phyloP scores from a whole-genome alignment of 1,140 invertebrate species.

The Ptiloglossa arizonensis region DNA sequence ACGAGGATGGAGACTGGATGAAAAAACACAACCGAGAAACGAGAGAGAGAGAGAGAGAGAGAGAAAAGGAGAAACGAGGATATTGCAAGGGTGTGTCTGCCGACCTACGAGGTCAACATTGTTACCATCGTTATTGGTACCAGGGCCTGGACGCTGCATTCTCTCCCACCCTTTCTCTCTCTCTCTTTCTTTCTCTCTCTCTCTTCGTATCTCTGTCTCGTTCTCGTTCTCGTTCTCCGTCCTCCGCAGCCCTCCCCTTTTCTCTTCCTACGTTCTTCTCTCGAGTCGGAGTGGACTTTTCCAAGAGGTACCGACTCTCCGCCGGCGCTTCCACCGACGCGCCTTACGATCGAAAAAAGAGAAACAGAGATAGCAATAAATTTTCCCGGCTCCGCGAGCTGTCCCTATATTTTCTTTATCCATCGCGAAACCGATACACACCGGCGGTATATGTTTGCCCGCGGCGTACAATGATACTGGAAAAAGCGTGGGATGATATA shows the following conservation, averaged over 20 bases:
- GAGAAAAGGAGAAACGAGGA: slow-evolving; percentile 53
- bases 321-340: background rate
- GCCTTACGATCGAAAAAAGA: slow-evolving; percentile 14
- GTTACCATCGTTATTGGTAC: slow-evolving; percentile 73
- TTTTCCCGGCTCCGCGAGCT: slow-evolving; percentile 31
- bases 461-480: slow-evolving; percentile 35
- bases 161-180: background rate
- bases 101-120: slow-evolving; percentile 70
- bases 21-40: slow-evolving; percentile 18
- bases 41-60: too few species aligned
- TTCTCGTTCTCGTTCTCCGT: too few species aligned
- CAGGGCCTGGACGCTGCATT: slow-evolving; percentile 16
- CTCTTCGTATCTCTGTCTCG: too few species aligned
- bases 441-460: background rate
- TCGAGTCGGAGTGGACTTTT: slow-evolving; percentile 36
- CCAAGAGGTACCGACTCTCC: background rate
- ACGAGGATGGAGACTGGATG: slow-evolving; percentile 21
- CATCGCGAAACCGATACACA: slow-evolving; percentile 56
- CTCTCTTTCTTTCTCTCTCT: slow-evolving; percentile 2
- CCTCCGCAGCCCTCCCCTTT: background rate
- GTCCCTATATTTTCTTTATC: slow-evolving; percentile 56
- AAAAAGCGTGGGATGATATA: slow-evolving; percentile 60
- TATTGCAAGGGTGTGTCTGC: slow-evolving; percentile 59
- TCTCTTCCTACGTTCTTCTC: background rate
- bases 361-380: slow-evolving; percentile 42